Evolutionary conservation across 2,113 vertebrate genomes (phyloP).

Genomic region (Anarrhichthys ocellatus): DNA sequence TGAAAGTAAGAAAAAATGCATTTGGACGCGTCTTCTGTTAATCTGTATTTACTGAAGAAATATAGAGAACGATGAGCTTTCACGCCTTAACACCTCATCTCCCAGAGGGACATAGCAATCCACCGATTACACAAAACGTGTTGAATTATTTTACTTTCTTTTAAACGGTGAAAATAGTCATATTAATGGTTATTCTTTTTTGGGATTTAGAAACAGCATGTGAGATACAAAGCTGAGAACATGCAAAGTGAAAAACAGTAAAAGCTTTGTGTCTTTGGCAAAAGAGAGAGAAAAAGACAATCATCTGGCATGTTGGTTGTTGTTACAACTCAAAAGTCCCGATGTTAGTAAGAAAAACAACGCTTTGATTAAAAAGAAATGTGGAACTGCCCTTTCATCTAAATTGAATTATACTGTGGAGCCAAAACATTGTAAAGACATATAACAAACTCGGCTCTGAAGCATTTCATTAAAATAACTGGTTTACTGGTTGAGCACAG

Average conservation of each 20-base stretch:
- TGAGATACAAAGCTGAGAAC: background rate
- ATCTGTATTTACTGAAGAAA: constrained; percentile 27
- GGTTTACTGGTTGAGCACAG: background rate
- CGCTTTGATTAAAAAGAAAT: no score
- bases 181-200: background rate
- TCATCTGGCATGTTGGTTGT: background rate
- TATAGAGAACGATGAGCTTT: constrained; percentile 36
- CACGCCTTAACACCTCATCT: constrained; percentile 25
- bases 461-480: background rate
- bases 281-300: background rate
- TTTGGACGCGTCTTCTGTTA: constrained; percentile 10
- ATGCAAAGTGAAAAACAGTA: background rate
- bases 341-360: no score
- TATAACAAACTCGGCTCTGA: background rate
- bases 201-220: background rate
- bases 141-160: background rate
- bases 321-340: background rate
- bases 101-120: background rate
- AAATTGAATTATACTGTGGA: background rate
- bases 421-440: background rate
- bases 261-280: background rate
- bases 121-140: constrained; percentile 15
- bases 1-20: constrained; percentile 36
- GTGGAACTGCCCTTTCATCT: no score
- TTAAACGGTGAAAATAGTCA: background rate